Base-by-base conservation (phyloP, 2,888 invertebrate genomes). In the Pseudococcus longispinus region DNA sequence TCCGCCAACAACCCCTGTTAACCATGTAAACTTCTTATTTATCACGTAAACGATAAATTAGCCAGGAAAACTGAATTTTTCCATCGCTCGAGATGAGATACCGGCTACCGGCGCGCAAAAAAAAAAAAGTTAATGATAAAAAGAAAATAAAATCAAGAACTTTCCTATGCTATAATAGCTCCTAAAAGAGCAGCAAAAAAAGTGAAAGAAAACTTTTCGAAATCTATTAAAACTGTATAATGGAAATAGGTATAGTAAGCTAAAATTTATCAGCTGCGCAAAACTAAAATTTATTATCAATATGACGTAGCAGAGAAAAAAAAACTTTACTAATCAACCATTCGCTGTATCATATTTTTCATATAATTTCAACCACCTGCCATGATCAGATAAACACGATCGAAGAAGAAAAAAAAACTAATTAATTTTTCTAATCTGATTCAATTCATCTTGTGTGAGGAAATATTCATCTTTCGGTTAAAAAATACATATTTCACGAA, bases 221-320 rank as follows among this genome's bases (percentile, higher is more conserved):
- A 60, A 60, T 60, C 60, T 60, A 60, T 60, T 60, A 60, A 60
- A 60, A 60, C 60, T 60, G 60, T 60, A 60, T 60, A 60, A 60
- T 60, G 60, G 60, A 60, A 60, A 60, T 60, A 60, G 60, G 60
- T 60, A 60, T 60, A 23, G 60, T 23, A 60, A 60, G 60, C 60
- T 60, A 23, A 60, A 60, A 60, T 60, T 60, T 60, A 60, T 60
- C 60, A 60, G 60, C 60, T 23, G 23, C 60, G 60, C 23, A 11
- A 23, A 60, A 60, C 60, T 60, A 60, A 60, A 60, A 60, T 60
- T 60, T 60, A 60, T 60, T 60, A 23, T 23, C 60, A 60, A 60
- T 60, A 23, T 60, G 60, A 60, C 23, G 60, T 4, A 15, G 51
- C 1, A 13, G 23, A 20, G 23, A 23, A 9, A 60, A 23, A 60